These are phyloP conservation scores for Phaedon cochleariae DNA, from an alignment of 2,888 invertebrate genomes.

Conservation along the genomic window DNA sequence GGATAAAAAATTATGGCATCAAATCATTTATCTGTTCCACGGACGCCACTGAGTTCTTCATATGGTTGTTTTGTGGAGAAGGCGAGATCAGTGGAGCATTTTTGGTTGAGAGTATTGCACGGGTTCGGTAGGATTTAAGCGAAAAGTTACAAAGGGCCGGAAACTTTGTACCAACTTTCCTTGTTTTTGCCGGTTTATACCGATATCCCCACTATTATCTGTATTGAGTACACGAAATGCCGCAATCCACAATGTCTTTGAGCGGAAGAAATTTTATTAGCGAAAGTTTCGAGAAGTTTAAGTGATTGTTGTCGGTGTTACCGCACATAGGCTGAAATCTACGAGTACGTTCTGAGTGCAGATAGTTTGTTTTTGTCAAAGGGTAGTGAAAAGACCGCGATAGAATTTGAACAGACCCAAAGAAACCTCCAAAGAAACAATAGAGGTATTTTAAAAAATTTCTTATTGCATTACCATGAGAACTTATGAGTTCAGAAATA, in stretches of 20 bases:
- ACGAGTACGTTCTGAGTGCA: not conserved
- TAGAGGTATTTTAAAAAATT: too few relatives aligned
- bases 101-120: constrained; percentile 3
- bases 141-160: constrained; percentile 31
- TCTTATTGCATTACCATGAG: too few relatives aligned
- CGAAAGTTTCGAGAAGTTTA: constrained; percentile 21
- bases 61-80: constrained; percentile 22
- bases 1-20: too few relatives aligned
- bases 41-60: constrained; percentile 8
- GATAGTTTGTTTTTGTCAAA: not conserved
- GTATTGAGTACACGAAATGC: constrained; percentile 38
- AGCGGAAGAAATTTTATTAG: constrained; percentile 38
- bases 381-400: not conserved
- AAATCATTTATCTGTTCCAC: not conserved
- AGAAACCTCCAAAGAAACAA: too few relatives aligned
- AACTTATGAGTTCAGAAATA: too few relatives aligned
- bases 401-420: too few relatives aligned
- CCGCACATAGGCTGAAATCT: constrained; percentile 7
- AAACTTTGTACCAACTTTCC: constrained; percentile 37
- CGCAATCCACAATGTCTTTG: constrained; percentile 34
- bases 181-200: constrained; percentile 34
- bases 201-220: constrained; percentile 38
- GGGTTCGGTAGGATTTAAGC: constrained; percentile 32
- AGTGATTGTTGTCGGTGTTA: constrained; percentile 31
- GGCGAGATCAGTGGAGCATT: constrained; percentile 33